These are phyloP conservation scores for Seriola aureovittata DNA, from an alignment of 2,113 vertebrate genomes.

Conservation along the genomic window DNA sequence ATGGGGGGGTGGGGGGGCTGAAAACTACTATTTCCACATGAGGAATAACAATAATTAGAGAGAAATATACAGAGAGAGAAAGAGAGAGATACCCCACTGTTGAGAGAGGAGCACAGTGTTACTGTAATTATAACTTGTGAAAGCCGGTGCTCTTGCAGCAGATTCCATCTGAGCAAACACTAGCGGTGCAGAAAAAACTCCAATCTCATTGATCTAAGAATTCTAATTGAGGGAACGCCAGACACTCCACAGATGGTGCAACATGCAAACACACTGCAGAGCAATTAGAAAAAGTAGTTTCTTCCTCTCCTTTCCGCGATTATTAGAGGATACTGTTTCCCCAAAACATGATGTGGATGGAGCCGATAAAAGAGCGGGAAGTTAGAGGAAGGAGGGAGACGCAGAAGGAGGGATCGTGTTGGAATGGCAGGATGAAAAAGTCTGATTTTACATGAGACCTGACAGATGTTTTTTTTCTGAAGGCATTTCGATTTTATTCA, in stretches of 20 bases:
- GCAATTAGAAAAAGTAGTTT: constrained; percentile 66
- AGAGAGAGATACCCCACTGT: constrained; percentile 29
- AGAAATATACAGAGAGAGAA: constrained; percentile 51
- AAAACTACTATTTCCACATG: constrained; percentile 68
- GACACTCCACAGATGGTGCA: constrained; percentile 75
- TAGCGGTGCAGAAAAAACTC: constrained; percentile 57
- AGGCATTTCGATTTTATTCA: constrained; percentile 15
- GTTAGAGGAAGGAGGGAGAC: background rate
- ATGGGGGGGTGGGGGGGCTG: constrained; percentile 58
- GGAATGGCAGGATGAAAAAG: constrained; percentile 1
- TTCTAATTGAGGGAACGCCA: constrained; percentile 80
- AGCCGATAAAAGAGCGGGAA: constrained; percentile 16
- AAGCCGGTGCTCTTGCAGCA: constrained; percentile 52
- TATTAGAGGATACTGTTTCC: constrained; percentile 42
- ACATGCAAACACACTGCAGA: constrained; percentile 73
- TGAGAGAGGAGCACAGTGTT: constrained; percentile 56
- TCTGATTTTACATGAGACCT: constrained; percentile 3
- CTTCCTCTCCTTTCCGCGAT: background rate
- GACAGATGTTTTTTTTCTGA: background rate
- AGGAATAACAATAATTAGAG: constrained; percentile 72
- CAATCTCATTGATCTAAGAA: constrained; percentile 76
- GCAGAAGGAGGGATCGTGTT: background rate
- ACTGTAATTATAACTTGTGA: constrained; percentile 74
- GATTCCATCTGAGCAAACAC: constrained; percentile 71
- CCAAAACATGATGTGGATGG: constrained; percentile 40